These are phyloP conservation scores for Salpingus planirostris DNA, from an alignment of 2,888 invertebrate species.

Conservation along the genomic window DNA sequence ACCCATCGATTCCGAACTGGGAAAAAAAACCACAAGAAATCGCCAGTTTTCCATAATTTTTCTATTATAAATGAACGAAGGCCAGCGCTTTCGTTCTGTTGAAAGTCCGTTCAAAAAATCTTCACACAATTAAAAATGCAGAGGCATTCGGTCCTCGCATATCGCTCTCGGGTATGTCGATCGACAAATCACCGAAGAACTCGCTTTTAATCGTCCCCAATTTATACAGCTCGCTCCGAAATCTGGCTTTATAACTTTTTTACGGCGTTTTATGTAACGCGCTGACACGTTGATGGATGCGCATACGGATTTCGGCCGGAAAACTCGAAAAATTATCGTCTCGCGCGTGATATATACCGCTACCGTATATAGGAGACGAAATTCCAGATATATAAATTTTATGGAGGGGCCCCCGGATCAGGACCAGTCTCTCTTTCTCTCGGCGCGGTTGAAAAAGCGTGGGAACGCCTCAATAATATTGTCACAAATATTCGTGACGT, in stretches of 20 bases:
- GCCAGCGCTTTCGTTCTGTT: too few species aligned
- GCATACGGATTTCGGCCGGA: slow-evolving; percentile 2
- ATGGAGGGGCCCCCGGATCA: slow-evolving; percentile 6
- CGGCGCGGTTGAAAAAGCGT: slow-evolving; percentile 36
- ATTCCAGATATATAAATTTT: slow-evolving; percentile 20
- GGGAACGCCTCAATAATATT: slow-evolving; percentile 52
- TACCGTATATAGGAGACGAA: slow-evolving; percentile 21
- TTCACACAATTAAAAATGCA: slow-evolving; percentile 12
- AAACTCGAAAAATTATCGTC: slow-evolving; percentile 28
- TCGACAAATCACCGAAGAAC: slow-evolving; percentile 6
- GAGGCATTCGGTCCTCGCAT: too few species aligned
- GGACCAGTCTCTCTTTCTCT: not conserved
- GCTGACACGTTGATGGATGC: slow-evolving; percentile 4
- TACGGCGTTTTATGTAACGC: slow-evolving; percentile 5
- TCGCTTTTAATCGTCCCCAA: slow-evolving; percentile 6
- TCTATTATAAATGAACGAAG: too few species aligned
- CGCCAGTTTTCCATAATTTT: too few species aligned
- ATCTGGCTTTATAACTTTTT: slow-evolving; percentile 3
- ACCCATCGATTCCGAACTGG: too few species aligned
- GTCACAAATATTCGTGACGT: slow-evolving; percentile 39
- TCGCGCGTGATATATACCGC: slow-evolving; percentile 31
- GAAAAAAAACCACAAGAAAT: too few species aligned
- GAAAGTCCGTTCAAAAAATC: too few species aligned
- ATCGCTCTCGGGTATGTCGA: slow-evolving; percentile 3
- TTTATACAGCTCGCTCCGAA: slow-evolving; percentile 3